Evolutionary conservation across 2,888 invertebrate genomes (phyloP).

Genomic region (Drepana falcataria): DNA sequence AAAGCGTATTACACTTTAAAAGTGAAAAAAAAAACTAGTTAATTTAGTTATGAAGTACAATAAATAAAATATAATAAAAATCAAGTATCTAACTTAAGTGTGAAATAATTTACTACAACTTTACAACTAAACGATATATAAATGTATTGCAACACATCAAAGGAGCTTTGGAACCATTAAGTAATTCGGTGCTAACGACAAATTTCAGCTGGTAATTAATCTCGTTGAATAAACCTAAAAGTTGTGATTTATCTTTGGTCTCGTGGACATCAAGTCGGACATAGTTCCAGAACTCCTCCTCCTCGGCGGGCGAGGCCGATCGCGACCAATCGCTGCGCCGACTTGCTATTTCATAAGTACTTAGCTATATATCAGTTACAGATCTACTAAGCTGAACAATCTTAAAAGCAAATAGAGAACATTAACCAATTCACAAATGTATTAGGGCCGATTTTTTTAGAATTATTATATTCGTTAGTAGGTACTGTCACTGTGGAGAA

Average conservation of each 20-base stretch:
- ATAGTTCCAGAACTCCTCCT: constrained; percentile 73
- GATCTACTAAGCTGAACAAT: constrained; percentile 74
- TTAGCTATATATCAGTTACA: constrained; percentile 64
- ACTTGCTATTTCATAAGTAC: constrained; percentile 70
- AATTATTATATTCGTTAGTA: background rate
- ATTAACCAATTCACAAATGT: constrained; percentile 44
- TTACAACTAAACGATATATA: constrained; percentile 71
- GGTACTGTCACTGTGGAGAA: background rate
- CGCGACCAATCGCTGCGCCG: constrained; percentile 25
- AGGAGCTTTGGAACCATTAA: constrained; percentile 75
- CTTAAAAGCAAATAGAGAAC: constrained; percentile 71
- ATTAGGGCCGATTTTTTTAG: constrained; percentile 16
- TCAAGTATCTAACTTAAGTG: constrained; percentile 70
- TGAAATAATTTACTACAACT: constrained; percentile 77
- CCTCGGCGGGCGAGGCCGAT: constrained; percentile 24
- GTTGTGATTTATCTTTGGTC: constrained; percentile 76
- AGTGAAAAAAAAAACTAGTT: constrained; percentile 61
- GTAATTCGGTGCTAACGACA: constrained; percentile 55
- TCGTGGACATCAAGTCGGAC: constrained; percentile 49
- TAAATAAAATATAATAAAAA: constrained; percentile 72
- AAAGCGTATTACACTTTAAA: constrained; percentile 75
- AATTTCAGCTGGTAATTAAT: constrained; percentile 62
- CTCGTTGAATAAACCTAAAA: constrained; percentile 62
- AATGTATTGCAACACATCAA: constrained; percentile 73
- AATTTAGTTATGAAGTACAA: constrained; percentile 68